Evolutionary conservation across 2,888 invertebrate genomes (phyloP), one percentile per base, ranked within the genome.

Genomic region (Eupsilia transversa): DNA sequence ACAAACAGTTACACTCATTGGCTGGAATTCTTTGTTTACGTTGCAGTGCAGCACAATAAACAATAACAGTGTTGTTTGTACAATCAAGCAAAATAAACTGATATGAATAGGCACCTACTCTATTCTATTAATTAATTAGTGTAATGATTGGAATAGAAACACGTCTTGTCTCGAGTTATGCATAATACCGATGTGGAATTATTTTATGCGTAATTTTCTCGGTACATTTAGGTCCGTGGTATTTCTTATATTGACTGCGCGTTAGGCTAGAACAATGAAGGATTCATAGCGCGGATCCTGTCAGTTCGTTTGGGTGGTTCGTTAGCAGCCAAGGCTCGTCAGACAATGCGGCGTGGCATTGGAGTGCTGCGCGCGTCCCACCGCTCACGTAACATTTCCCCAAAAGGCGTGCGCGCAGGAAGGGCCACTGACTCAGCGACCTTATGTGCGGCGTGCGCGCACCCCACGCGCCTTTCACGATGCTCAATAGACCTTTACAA

Each of bases 391-490:
- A 94, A 94, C 93, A 85, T 90, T 91, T 91, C 94, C 94, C 90
- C 90, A 95, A 94, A 94, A 92, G 95, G 95, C 89, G 83, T 81
- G 89, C 85, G 88, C 91, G 90, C 94, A 95, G 96, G 95, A 95
- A 96, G 95, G 92, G 93, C 93, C 92, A 91, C 92, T 95, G 95
- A 95, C 93, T 95, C 94, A 94, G 91, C 94, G 93, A 90, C 93
- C 94, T 92, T 92, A 88, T 88, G 90, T 82, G 87, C 87, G 87
- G 86, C 83, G 89, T 89, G 85, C 84, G 85, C 86, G 82, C 85
- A 85, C 90, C 88, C 91, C 90, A 92, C 91, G 87, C 91, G 88
- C 94, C 95, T 95, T 95, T 95, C 95, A 91, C 93, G 93, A 93
- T 92, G 87, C 90, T 92, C 91, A 91, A 93, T 92, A 92, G 86